These are phyloP conservation scores for Petaurus breviceps DNA, from an alignment of 2,113 vertebrate species.

Conservation along the genomic window DNA sequence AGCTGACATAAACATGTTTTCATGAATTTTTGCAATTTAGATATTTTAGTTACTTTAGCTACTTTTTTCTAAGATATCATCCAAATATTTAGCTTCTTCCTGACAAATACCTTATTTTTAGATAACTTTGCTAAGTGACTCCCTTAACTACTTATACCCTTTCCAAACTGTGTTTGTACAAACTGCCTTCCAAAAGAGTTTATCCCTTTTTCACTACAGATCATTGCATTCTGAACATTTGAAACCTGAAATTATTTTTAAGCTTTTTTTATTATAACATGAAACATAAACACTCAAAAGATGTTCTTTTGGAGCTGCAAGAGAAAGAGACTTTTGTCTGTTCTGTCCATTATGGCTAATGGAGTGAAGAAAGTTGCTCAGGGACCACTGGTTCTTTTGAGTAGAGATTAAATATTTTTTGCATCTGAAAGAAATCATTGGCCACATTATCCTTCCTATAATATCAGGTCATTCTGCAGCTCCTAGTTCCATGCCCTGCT, in stretches of 20 bases:
- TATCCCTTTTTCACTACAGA: background rate
- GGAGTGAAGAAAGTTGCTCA: conserved; percentile 21
- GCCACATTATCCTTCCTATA: background rate
- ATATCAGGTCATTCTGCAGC: background rate
- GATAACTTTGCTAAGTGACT: background rate
- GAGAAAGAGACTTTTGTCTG: background rate
- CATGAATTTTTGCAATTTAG: background rate
- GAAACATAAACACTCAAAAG: conserved; percentile 9
- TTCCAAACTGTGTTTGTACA: background rate
- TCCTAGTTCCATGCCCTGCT: background rate
- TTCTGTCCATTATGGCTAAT: background rate
- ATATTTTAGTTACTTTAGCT: conserved; percentile 3
- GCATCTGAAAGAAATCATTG: background rate
- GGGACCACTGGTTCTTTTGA: background rate
- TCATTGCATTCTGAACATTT: background rate
- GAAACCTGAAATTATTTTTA: background rate
- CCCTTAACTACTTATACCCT: background rate
- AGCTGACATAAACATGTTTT: background rate
- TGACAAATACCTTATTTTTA: conserved; percentile 26
- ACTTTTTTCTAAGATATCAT: conserved; percentile 21
- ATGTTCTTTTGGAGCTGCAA: background rate
- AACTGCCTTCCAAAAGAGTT: background rate
- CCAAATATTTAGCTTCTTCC: background rate
- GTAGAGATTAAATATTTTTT: background rate
- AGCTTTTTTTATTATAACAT: background rate